These are phyloP conservation scores for Melanocharis versteri DNA, from an alignment of 2,113 vertebrate genomes.

Conservation along the genomic window DNA sequence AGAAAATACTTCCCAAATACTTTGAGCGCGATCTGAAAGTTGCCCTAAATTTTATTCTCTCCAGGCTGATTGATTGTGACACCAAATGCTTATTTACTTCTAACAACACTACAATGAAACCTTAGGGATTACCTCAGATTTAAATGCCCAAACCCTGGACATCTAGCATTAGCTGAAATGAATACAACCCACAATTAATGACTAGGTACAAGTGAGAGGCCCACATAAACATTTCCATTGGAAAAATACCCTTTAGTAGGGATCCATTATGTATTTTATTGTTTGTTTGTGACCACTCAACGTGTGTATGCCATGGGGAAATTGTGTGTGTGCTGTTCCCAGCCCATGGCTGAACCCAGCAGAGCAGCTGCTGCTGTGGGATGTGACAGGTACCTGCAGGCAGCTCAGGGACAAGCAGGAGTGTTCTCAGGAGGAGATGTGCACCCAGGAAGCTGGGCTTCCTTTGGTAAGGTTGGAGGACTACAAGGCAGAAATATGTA, in stretches of 20 bases:
- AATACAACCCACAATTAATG: not conserved
- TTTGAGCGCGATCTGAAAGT: not conserved
- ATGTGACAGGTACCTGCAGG: not conserved
- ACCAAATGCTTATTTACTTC: not conserved
- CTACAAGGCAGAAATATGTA: not conserved
- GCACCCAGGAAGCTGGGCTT: not conserved
- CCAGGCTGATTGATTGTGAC: not conserved
- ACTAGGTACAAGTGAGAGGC: not conserved
- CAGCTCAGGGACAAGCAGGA: not conserved
- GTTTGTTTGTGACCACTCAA: not conserved
- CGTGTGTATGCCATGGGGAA: rapidly evolving
- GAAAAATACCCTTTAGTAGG: not conserved
- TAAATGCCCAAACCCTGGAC: not conserved
- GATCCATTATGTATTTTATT: not conserved
- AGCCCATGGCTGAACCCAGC: not conserved
- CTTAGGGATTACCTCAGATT: not conserved
- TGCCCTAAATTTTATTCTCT: not conserved
- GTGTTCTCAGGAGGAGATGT: not conserved
- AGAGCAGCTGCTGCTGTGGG: not conserved
- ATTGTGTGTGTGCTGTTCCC: too few relatives aligned
- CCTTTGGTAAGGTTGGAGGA: not conserved
- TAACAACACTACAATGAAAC: not conserved
- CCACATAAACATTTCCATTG: not conserved
- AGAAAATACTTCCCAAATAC: not conserved
- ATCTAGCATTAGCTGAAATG: not conserved